These are phyloP conservation scores for Sinotaia quadrata DNA, from an alignment of 2,888 invertebrate genomes.

Conservation along the genomic window DNA sequence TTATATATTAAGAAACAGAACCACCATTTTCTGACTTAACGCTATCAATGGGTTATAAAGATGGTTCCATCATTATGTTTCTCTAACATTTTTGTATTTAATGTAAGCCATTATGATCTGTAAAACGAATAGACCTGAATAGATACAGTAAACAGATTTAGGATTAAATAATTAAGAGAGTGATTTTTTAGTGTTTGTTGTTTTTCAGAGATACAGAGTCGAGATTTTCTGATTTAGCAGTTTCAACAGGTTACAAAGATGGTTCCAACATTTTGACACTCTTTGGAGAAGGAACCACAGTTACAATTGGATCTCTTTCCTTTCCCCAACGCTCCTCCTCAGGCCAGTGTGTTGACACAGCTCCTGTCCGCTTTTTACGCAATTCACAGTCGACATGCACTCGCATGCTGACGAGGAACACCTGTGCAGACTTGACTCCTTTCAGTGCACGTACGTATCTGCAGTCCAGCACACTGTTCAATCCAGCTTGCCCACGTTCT, in stretches of 20 bases:
- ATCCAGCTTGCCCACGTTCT: conserved; percentile 42
- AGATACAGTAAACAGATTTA: no score
- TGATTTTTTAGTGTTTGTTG: no score
- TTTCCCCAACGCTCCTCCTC: conserved; percentile 56
- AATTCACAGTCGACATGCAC: conserved; percentile 53
- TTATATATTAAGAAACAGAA: no score
- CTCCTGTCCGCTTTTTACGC: conserved; percentile 60
- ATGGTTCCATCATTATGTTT: no score
- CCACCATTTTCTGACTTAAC: no score
- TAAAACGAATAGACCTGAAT: no score
- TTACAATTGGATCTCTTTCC: conserved; percentile 44
- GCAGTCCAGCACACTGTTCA: conserved; percentile 40
- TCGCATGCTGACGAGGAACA: conserved; percentile 39
- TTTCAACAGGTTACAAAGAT: conserved; percentile 42
- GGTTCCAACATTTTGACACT: conserved; percentile 46
- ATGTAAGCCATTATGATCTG: no score
- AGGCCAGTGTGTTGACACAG: conserved; percentile 56
- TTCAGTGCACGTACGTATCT: conserved; percentile 61
- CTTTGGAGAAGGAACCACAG: neutral
- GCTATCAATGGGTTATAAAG: no score
- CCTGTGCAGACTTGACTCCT: conserved; percentile 46
- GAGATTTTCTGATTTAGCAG: conserved; percentile 29
- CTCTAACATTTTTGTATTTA: no score
- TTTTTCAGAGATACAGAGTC: conserved; percentile 45
- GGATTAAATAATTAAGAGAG: no score